Evolutionary conservation across 35 echinoderm and acorn worm species (phyloP), one percentile per base, ranked within the genome.

Genomic region (Chiridota heheva): DNA sequence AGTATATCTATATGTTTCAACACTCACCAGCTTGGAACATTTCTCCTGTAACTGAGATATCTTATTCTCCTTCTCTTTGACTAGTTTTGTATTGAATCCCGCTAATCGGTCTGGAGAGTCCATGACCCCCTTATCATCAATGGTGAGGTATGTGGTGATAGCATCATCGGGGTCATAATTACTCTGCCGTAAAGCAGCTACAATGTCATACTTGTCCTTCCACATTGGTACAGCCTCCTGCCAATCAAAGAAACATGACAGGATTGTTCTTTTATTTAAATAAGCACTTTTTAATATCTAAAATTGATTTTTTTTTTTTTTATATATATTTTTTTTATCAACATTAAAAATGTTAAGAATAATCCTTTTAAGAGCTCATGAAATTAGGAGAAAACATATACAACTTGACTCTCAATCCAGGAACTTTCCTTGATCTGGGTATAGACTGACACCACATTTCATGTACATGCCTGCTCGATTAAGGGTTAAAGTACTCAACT

Each of bases 1-100:
- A 18, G 34, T 42, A 37, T 33, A 35, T 81, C 40, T 84, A 12
- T 57, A 13, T 47, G 2, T 17, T 24, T 1, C 16, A 44, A 77
- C 35, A 78, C 81, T 83, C 42, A 95, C 91, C 76, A 89, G 34
- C 63, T 90, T 90, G 7, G 69, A 49, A n/a, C 86, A 29, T 69
- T 96, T 96, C 5, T 90, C 88, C 48, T 96, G 76, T 33, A 90
- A 41, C 7, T 47, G 30, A 20, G 77, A 60, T 27, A 96, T 90
- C 51, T 90, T 86, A 25, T 96, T 66, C 78, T 96, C 92, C 59
- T 96, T 96, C 30, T 96, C 83, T 44, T 96, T 96, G 17, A 96
- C 70, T 17, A 90, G 12, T 43, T 96, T 90, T 16, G 70, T 83
- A 44, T 90, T 90, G 13, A 90, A 66, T 1, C 83, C 92, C 35